Conservation (phyloP, 64 coral and sea anemone species). For the Montipora foliosa region DNA sequence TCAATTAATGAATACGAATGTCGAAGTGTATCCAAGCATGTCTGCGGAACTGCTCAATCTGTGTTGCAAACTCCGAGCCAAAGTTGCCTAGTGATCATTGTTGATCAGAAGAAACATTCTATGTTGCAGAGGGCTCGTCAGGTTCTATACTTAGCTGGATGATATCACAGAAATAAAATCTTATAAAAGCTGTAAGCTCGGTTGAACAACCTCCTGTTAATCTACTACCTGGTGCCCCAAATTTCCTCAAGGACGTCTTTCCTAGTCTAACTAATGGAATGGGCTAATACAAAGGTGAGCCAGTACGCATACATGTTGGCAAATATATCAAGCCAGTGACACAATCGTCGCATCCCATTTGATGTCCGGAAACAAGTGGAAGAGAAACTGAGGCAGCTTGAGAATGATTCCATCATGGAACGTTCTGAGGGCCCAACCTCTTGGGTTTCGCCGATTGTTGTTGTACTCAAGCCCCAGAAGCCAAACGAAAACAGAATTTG, state of each 20-base stretch:
- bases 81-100: constrained; percentile 10
- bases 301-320: constrained; percentile 78
- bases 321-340: constrained; percentile 73
- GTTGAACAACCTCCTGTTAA: constrained; percentile 50
- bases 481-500: constrained; percentile 64
- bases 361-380: constrained; percentile 65
- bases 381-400: constrained; percentile 57
- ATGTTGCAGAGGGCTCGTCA: constrained; percentile 62
- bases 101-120: constrained; percentile 66
- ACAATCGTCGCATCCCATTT: constrained; percentile 60
- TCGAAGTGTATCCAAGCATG: constrained; percentile 66
- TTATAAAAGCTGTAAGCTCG: constrained; percentile 67
- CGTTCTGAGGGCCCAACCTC: constrained; percentile 69
- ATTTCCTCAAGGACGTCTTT: constrained; percentile 67
- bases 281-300: constrained; percentile 62
- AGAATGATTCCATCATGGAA: constrained; percentile 70
- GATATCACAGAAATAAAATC: constrained; percentile 56
- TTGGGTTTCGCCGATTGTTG: constrained; percentile 72
- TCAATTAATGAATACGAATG: constrained; percentile 24
- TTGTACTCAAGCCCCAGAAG: constrained; percentile 48
- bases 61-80: constrained; percentile 48
- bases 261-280: constrained; percentile 71
- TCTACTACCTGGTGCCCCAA: constrained; percentile 56
- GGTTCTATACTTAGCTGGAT: constrained; percentile 64
- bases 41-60: constrained; percentile 37